These are phyloP conservation scores for Cathartes aura DNA, from an alignment of 2,113 vertebrate species.

Conservation along the genomic window DNA sequence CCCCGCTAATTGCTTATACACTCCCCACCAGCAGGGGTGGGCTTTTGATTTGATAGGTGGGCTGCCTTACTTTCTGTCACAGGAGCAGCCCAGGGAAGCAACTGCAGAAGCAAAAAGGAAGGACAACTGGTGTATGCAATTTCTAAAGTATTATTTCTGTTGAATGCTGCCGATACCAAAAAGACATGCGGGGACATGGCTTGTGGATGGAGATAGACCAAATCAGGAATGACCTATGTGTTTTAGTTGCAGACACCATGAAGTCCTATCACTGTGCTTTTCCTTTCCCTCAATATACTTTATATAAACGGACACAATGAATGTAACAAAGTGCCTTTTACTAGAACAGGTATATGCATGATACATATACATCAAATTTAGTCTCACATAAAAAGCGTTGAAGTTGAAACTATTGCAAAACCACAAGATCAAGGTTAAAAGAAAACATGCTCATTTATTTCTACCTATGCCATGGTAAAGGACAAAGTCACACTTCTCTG, in stretches of 20 bases:
- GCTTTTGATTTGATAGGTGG: background rate
- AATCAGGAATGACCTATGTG: background rate
- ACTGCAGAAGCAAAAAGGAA: background rate
- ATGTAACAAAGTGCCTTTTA: background rate
- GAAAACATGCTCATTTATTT: background rate
- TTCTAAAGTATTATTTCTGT: background rate
- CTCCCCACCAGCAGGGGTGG: background rate
- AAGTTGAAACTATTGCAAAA: background rate
- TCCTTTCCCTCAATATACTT: background rate
- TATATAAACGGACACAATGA: background rate
- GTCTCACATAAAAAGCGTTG: background rate
- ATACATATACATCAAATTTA: background rate
- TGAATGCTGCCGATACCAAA: background rate
- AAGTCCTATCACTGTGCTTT: background rate
- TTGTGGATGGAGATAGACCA: background rate
- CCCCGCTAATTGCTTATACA: background rate
- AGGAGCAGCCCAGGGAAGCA: background rate
- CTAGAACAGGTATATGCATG: background rate
- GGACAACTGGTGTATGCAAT: background rate
- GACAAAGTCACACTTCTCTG: background rate
- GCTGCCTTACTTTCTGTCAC: background rate
- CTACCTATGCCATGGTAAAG: background rate
- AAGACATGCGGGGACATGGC: accelerated
- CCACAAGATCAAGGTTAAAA: background rate
- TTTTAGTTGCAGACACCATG: background rate